These are phyloP conservation scores for Okapia johnstoni DNA, from an alignment of 2,113 vertebrate genomes.

Conservation along the genomic window DNA sequence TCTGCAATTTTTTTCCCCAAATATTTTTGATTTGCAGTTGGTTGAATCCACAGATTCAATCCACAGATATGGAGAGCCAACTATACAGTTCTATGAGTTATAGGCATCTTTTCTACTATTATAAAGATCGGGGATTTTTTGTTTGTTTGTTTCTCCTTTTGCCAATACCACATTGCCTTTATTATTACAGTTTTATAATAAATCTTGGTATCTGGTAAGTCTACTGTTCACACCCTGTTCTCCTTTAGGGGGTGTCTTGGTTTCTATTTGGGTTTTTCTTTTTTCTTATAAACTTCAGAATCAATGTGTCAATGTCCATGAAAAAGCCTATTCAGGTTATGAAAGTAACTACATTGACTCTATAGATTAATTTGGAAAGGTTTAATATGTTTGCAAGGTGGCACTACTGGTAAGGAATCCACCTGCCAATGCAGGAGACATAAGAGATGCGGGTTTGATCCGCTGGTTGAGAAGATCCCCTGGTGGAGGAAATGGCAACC, in stretches of 20 bases:
- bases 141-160: not conserved
- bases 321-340: not conserved
- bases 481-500: not conserved
- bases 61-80: not conserved
- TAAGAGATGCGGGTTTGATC: not conserved
- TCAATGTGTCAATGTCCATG: not conserved
- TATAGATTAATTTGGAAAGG: not conserved
- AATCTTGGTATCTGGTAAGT: not conserved
- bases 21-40: not conserved
- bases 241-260: not conserved
- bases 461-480: not conserved
- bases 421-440: not conserved
- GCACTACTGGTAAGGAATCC: not conserved
- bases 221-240: not conserved
- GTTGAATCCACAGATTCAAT: not conserved
- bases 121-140: not conserved
- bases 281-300: not conserved
- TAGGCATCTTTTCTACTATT: not conserved
- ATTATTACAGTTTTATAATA: not conserved
- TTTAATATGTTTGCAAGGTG: not conserved
- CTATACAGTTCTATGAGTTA: not conserved
- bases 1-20: not conserved
- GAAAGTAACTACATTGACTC: not conserved
- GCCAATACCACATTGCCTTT: not conserved
- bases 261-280: not conserved